These are phyloP conservation scores for Clitarchus hookeri DNA, from an alignment of 2,888 invertebrate genomes.

Conservation along the genomic window DNA sequence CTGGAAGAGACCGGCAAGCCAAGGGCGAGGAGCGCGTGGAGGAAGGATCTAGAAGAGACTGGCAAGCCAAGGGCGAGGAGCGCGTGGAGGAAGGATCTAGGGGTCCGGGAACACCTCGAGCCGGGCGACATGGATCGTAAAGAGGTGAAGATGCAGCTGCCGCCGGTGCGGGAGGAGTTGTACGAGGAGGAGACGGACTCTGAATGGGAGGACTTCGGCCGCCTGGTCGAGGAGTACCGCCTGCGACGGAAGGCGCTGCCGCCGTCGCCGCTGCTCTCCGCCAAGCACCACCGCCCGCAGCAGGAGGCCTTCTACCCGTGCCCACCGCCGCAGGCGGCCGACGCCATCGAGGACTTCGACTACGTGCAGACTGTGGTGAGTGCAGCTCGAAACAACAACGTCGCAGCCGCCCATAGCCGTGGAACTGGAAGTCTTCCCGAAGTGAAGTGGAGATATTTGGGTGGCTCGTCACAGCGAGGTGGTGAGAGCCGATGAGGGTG, in stretches of 20 bases:
- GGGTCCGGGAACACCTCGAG: not conserved
- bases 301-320: slow-evolving; percentile 62
- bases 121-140: not conserved
- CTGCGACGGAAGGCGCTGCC: slow-evolving; percentile 45
- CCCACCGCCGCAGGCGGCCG: slow-evolving; percentile 55
- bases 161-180: slow-evolving; percentile 39
- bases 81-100: not conserved
- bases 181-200: slow-evolving; percentile 54
- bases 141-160: slow-evolving; percentile 31
- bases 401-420: too few relatives aligned
- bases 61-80: not conserved
- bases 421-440: too few relatives aligned
- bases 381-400: not conserved
- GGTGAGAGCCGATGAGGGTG: too few relatives aligned
- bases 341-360: slow-evolving; percentile 54
- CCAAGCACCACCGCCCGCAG: slow-evolving; percentile 29
- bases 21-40: not conserved
- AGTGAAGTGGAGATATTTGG: too few relatives aligned
- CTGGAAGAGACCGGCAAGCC: slow-evolving; percentile 19
- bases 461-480: too few relatives aligned
- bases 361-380: slow-evolving; percentile 56
- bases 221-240: slow-evolving; percentile 58
- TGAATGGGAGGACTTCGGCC: slow-evolving; percentile 65
- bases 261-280: slow-evolving; percentile 41
- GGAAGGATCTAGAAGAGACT: not conserved